These are phyloP conservation scores for Cantharis lateralis DNA, from an alignment of 2,888 invertebrate species.

Conservation along the genomic window DNA sequence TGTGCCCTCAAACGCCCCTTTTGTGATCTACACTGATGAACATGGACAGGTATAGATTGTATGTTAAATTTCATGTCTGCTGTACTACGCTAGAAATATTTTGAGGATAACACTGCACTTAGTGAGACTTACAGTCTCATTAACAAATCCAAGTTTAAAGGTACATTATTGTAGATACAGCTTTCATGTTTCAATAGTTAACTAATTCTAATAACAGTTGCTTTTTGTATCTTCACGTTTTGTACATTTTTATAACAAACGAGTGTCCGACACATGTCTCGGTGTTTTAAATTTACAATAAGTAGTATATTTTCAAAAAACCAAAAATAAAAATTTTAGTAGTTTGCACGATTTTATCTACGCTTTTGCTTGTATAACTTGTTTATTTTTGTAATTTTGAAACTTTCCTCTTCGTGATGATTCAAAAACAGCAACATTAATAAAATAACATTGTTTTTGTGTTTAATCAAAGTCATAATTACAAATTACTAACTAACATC, in stretches of 20 bases:
- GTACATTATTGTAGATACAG: conserved; percentile 39
- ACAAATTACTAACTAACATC: conserved; percentile 42
- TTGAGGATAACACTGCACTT: conserved; percentile 21
- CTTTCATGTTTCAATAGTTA: conserved; percentile 46
- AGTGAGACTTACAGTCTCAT: not conserved
- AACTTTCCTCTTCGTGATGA: conserved; percentile 14
- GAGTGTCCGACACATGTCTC: not conserved
- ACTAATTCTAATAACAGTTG: conserved; percentile 43
- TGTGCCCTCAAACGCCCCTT: conserved; percentile 88
- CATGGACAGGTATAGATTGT: conserved; percentile 87
- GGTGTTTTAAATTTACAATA: not conserved
- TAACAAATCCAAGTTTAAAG: not conserved
- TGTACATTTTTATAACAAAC: not conserved
- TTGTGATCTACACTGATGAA: conserved; percentile 94
- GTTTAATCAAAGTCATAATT: conserved; percentile 7
- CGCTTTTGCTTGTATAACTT: conserved; percentile 5
- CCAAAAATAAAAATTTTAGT: not conserved
- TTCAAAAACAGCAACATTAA: conserved; percentile 19
- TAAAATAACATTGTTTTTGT: conserved; percentile 11
- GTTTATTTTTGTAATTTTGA: not conserved
- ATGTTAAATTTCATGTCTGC: conserved; percentile 54
- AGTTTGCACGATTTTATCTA: conserved; percentile 7
- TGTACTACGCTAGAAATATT: conserved; percentile 46
- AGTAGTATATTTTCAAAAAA: not conserved
- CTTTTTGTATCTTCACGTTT: conserved; percentile 20